A percentile compares a stretch with the other conserved stretches of the same genome.
phyloP scores from a whole-genome alignment of 2,113 vertebrate species.

The Nothocercus julius region DNA sequence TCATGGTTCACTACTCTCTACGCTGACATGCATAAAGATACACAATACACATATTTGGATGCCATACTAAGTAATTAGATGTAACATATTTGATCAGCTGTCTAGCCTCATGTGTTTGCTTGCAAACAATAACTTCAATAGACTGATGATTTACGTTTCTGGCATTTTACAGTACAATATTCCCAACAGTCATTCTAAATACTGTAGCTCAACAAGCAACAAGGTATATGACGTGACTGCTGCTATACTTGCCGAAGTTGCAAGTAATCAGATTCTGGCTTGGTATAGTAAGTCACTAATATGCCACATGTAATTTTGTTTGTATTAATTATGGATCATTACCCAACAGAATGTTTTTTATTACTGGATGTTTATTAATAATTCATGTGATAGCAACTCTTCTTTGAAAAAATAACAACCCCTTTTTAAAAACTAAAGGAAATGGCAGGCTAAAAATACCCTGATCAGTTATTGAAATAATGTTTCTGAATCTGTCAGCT shows the following conservation, averaged over 20 bases:
- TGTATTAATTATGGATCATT: constrained; percentile 2
- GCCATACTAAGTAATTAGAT: neutral
- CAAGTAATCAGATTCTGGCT: neutral
- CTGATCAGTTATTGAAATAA: neutral
- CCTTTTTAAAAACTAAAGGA: constrained; percentile 12
- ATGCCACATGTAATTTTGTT: neutral
- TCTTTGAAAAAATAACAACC: neutral
- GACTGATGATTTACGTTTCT: neutral
- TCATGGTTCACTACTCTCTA: neutral
- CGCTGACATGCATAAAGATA: neutral
- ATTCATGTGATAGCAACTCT: neutral
- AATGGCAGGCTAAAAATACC: constrained; percentile 29
- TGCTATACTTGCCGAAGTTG: neutral
- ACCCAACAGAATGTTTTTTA: neutral
- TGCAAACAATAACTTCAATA: neutral
- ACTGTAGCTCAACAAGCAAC: neutral
- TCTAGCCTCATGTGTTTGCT: neutral
- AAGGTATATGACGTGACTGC: neutral
- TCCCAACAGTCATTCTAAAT: neutral
- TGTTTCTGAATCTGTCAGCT: neutral
- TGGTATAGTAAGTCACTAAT: neutral
- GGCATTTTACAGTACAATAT: neutral
- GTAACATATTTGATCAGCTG: neutral
- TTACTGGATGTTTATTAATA: constrained; percentile 21
- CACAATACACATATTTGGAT: accelerated